Evolutionary conservation across 2,797 vertebrate species (phyloP).

Genomic region (Typhlichthys eigenmanni): DNA sequence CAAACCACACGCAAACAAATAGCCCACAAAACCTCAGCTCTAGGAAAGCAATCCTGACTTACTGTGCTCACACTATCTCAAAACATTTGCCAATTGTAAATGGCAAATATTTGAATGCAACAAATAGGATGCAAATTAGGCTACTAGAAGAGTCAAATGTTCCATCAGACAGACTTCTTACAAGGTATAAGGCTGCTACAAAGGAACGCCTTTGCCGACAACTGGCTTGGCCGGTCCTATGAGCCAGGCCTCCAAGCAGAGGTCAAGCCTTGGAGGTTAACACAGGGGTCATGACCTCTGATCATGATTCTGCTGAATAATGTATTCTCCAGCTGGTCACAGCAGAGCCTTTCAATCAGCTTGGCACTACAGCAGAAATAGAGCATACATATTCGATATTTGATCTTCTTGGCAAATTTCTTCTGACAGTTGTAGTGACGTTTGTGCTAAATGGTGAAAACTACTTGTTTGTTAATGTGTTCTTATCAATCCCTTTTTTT

Average conservation of each 20-base stretch:
- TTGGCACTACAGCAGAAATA: conserved; percentile 17
- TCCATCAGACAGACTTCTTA: too few species aligned
- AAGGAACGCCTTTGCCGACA: too few species aligned
- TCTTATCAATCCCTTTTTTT: too few species aligned
- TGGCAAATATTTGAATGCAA: conserved; percentile 35
- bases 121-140: conserved; percentile 46
- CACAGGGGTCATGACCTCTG: conserved; percentile 24
- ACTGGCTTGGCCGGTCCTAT: neutral
- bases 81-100: conserved; percentile 45
- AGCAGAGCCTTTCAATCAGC: conserved; percentile 8
- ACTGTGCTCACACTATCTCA: conserved; percentile 13
- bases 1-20: too few species aligned
- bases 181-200: too few species aligned
- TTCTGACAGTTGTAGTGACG: too few species aligned
- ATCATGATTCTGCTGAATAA: neutral
- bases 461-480: too few species aligned
- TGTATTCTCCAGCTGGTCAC: conserved; percentile 8
- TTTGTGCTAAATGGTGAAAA: too few species aligned
- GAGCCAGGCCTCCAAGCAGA: neutral
- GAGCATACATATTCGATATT: neutral
- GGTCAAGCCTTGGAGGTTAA: neutral
- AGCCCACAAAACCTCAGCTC: neutral
- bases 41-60: neutral
- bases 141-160: neutral
- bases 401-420: too few species aligned